Evolutionary conservation across 2,888 invertebrate genomes (phyloP), one percentile per base, ranked within the genome.

Genomic region (Drosophila fulvimacula): DNA sequence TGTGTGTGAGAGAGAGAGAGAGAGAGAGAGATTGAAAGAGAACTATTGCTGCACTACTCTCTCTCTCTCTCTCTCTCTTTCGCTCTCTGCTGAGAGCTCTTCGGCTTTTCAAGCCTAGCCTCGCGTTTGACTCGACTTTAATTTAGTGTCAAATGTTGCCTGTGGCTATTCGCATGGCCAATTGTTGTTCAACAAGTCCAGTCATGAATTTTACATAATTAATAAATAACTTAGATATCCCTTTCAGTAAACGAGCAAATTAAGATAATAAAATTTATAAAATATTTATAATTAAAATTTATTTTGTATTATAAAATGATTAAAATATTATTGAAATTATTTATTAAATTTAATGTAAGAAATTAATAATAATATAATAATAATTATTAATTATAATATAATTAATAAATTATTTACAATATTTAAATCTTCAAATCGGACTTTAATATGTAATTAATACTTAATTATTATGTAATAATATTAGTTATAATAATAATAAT

Each of bases 111-210:
- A n/a, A 10, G 24, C 13, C 24, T 44, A 11, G 13, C 6, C 39
- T 46, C 52, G 46, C 52, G 32, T 52, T 46, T n/a, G 24, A 49
- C 38, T 42, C 32, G 17, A n/a, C 17, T 36, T 39, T n/a, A 19
- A 41, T 57, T 76, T 56, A 76, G 76, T 76, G 39, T 21, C 42
- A 51, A 46, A 49, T 42, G 42, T 41, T 51, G 5, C 34, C 36
- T 65, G 52, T 41, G 38, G 38, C 38, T 44, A 42, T 13, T 38
- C 61, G 34, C 64, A 63, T 49, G 68, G 63, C 3, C 32, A 27
- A 24, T 5, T 13, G 36, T 17, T 19, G 17, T 11, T 19, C 38
- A 7, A 55, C 36, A 44, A 39, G 3, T 10, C 34, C n/a, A 24
- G 5, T 2, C 4, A 21, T 10, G 5, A 36, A n/a, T 6, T 36